Base-by-base conservation (phyloP, 92 coral and sea anemone species). In the Bergia sp. region DNA sequence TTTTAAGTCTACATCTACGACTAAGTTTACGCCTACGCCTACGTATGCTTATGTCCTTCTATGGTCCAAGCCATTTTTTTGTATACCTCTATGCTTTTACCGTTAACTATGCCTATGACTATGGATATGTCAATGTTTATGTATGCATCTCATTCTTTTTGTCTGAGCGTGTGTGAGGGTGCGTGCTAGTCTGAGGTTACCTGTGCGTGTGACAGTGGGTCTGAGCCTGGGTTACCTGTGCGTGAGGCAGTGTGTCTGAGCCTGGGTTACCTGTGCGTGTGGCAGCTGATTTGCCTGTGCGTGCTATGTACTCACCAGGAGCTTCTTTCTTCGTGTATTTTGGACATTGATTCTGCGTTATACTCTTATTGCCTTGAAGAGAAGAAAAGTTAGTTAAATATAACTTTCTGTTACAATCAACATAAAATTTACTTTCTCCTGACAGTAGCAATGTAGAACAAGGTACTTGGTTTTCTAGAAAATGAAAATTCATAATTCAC, bases 251-350 rank as follows among this genome's bases (percentile, higher is more conserved):
- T 57, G 21, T 57, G 20, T 13, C 50, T 45, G 12, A 50, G 57
- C 11, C 57, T 50, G 57, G 57, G 57, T 11, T 86, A 50, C 10
- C 5, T 76, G 64, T 86, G 39, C 7, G 23, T 75, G 64, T 29
- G 29, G 29, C 29, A 29, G 29, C 29, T 29, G 29, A 29, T 29
- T 9, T 49, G 2, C 12, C 76, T n/a, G 67, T 47, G 12, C 42
- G 23, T 11, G 38, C 29, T 49, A 37, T 67, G 72, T n/a, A 41
- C 86, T 10, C 64, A 82, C 86, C 86, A 20, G 23, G 77, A 11
- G 76, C 7, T 18, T 58, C 8, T 42, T 41, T 67, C 37, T 43
- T 12, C 3, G 29, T 23, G 38, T 43, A 4, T 67, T 82, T 67
- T 29, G 77, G 61, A 67, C 86, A 82, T 0, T 71, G 76, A 3